Base-by-base conservation (phyloP, 2,113 vertebrate species). In the Sinocyclocheilus maitianheensis region DNA sequence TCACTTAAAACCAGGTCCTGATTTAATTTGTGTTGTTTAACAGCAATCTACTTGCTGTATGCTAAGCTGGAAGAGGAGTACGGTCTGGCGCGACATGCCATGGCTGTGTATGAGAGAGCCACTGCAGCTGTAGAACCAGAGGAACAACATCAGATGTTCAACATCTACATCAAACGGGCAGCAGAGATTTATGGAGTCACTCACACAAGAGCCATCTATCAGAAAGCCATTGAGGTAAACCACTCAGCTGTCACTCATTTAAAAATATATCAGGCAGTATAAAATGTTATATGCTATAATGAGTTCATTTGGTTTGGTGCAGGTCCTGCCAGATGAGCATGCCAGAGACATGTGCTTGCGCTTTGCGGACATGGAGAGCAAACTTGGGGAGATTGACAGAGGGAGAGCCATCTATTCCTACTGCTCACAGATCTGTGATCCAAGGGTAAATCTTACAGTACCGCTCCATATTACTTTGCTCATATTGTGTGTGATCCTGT, bases 381-480 rank as follows among this genome's bases (percentile, higher is more conserved):
- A 97, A 51, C 95, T 99, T 9, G 97, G 97, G 0, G 97, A 99
- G 93, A 98, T 99, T 0, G 97, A 98, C 85, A 93, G 97, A 0
- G 97, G 90, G 5, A 94, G 97, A 5, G 97, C 97, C 81, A 97
- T 99, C 91, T 99, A 98, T 91, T 97, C 96, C 69, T 97, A 95
- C 94, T 98, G 97, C 90, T 97, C 97, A 0, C 97, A 99, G 93
- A 97, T 98, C 88, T 98, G 97, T 30, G 97, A 98, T 86, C 97
- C 97, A 1, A 91, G 97, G 93, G 97, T 99, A 88, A 92, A 89
- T 2, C 8, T n/a, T 51, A 20, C 1, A 69, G 65, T 14, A 11
- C 80, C 65, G 2, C 55, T 5, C 4, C 5, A 80, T 14, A 63
- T 43, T 34, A 2, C 22, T 40, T 22, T 77, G 40, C 11, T 51